A percentile compares a stretch with the other conserved stretches of the same genome.
These are phyloP conservation scores for Panthera uncia DNA, from an alignment of 2,113 vertebrate genomes.

Conservation along the genomic window DNA sequence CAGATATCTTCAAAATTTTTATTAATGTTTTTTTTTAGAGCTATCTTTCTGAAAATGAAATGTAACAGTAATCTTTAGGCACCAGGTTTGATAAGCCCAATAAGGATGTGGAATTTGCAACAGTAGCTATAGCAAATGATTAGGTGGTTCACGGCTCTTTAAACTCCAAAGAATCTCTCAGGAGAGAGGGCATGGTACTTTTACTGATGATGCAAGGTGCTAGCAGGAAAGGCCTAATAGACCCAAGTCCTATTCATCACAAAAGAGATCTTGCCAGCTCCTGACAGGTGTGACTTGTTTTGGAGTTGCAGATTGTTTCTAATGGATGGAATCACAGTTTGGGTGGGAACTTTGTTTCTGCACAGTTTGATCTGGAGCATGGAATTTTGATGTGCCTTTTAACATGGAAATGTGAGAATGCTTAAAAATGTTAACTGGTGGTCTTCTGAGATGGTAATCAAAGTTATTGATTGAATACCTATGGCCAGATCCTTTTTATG, in stretches of 20 bases:
- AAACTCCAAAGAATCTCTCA: conserved; percentile 45
- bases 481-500: neutral
- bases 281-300: neutral
- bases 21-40: conserved; percentile 62
- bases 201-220: conserved; percentile 20
- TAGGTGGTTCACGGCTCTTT: conserved; percentile 17
- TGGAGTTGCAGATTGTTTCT: neutral
- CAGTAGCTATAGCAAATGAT: conserved; percentile 9
- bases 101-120: conserved; percentile 33
- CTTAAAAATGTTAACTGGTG: conserved; percentile 6
- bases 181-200: neutral
- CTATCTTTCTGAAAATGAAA: conserved; percentile 70
- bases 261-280: neutral
- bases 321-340: neutral
- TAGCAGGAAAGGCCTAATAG: conserved; percentile 2
- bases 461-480: neutral
- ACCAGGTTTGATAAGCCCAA: conserved; percentile 53
- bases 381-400: conserved; percentile 20
- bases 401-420: neutral
- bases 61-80: conserved; percentile 57
- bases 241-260: neutral
- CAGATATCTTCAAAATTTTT: conserved; percentile 63
- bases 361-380: neutral
- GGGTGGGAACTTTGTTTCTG: neutral
- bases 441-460: neutral